Evolutionary conservation across 2,888 invertebrate genomes (phyloP).

Genomic region (Xanthia togata): DNA sequence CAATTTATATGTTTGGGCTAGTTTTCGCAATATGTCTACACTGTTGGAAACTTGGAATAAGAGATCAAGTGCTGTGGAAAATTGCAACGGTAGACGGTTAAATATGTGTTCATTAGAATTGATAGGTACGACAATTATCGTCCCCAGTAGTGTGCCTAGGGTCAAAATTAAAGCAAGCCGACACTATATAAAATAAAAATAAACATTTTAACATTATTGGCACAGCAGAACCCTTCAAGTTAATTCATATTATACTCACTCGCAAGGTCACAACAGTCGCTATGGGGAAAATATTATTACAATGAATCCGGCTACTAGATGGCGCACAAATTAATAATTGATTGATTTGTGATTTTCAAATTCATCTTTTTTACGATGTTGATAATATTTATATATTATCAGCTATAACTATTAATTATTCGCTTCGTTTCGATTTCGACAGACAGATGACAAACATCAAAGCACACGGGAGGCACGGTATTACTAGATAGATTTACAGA

Average conservation of each 20-base stretch:
- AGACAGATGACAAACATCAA: background rate
- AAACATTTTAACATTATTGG: background rate
- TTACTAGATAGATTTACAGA: too few species aligned
- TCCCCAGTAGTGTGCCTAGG: too few species aligned
- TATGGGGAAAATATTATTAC: background rate
- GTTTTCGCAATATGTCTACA: slow-evolving; percentile 22
- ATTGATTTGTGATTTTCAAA: background rate
- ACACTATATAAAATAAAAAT: too few species aligned
- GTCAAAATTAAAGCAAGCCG: too few species aligned
- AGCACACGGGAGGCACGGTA: background rate
- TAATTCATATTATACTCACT: slow-evolving; percentile 1
- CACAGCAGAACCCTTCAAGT: background rate
- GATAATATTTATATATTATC: background rate
- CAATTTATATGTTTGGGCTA: slow-evolving; percentile 34
- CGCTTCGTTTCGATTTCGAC: too few species aligned
- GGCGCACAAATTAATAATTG: background rate
- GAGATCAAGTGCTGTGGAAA: slow-evolving; percentile 11
- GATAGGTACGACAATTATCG: background rate
- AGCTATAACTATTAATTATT: background rate
- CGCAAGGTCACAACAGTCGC: background rate
- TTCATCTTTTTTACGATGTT: background rate
- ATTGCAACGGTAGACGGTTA: background rate
- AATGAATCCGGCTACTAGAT: background rate
- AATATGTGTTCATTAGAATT: background rate
- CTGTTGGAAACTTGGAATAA: background rate